Percentiles rank a stretch among this genome's conserved stretches.
These are phyloP conservation scores for Cremastobaeus sp. DNA, from an alignment of 2,888 invertebrate genomes.

Conservation along the genomic window DNA sequence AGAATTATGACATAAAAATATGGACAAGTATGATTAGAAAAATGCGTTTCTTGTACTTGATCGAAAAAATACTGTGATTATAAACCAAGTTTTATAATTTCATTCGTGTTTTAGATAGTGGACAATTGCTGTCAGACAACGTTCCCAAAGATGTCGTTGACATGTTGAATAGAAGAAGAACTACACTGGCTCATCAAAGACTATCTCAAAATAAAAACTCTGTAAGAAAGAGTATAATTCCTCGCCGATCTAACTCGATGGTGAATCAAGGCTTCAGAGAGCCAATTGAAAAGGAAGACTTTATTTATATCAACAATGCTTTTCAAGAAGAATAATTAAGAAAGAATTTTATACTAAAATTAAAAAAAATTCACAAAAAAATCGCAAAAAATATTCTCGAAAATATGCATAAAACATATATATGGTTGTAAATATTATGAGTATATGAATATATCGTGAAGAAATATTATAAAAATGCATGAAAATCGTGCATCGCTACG, in stretches of 20 bases:
- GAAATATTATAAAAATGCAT: slow-evolving; percentile 56
- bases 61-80: neutral
- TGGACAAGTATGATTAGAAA: neutral
- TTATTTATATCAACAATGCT: slow-evolving; percentile 33
- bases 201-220: slow-evolving; percentile 90
- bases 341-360: too few species aligned
- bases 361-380: too few species aligned
- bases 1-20: neutral
- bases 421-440: too few species aligned
- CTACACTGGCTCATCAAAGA: slow-evolving; percentile 89
- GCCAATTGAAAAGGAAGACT: slow-evolving; percentile 20
- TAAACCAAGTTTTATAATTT: neutral
- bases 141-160: slow-evolving; percentile 77
- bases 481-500: slow-evolving; percentile 26
- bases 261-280: neutral
- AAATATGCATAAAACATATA: too few species aligned
- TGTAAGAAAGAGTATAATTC: slow-evolving; percentile 80
- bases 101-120: slow-evolving; percentile 9
- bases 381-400: too few species aligned
- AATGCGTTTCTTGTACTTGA: too few species aligned
- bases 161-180: slow-evolving; percentile 88
- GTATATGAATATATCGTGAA: too few species aligned
- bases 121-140: slow-evolving; percentile 80
- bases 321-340: too few species aligned
- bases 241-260: slow-evolving; percentile 13